A percentile compares a stretch with the other conserved stretches of the same genome.
Conservation (phyloP, 2,797 vertebrate species). For the Phalloptychus januarius region DNA sequence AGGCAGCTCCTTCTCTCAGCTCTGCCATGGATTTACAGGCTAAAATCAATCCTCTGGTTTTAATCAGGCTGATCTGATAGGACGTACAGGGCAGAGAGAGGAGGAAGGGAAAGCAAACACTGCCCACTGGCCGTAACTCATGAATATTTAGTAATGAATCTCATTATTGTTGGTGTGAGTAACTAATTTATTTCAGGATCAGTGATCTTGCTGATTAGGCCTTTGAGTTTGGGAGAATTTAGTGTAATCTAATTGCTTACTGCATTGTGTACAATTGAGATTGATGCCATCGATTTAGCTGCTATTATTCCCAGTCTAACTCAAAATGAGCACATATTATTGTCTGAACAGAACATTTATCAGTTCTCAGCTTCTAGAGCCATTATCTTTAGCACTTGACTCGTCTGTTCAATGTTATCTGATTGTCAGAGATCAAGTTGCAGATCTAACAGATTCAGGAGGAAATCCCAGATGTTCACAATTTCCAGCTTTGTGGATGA, state of each 20-base stretch:
- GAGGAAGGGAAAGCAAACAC: conserved; percentile 9
- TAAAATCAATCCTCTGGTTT: conserved; percentile 77
- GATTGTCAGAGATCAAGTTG: neutral
- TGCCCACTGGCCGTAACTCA: conserved; percentile 43
- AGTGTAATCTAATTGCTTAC: conserved; percentile 24
- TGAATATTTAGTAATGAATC: conserved; percentile 61
- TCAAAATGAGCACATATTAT: neutral
- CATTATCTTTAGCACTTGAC: neutral
- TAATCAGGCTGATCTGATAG: conserved; percentile 70
- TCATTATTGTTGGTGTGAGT: conserved; percentile 49
- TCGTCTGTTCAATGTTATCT: neutral
- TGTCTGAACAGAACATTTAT: neutral
- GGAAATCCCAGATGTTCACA: neutral
- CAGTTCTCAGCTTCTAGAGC: neutral
- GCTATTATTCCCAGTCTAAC: neutral
- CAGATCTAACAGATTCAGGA: neutral
- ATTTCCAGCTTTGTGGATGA: neutral
- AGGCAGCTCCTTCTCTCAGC: conserved; percentile 60
- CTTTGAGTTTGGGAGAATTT: conserved; percentile 31
- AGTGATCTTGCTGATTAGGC: conserved; percentile 52
- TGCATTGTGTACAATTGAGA: conserved; percentile 16
- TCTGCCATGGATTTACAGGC: conserved; percentile 71
- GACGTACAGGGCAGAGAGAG: conserved; percentile 23
- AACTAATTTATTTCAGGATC: conserved; percentile 58
- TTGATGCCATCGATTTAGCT: neutral